These are phyloP conservation scores for Prionace glauca DNA, from an alignment of 2,797 vertebrate species.

Conservation along the genomic window DNA sequence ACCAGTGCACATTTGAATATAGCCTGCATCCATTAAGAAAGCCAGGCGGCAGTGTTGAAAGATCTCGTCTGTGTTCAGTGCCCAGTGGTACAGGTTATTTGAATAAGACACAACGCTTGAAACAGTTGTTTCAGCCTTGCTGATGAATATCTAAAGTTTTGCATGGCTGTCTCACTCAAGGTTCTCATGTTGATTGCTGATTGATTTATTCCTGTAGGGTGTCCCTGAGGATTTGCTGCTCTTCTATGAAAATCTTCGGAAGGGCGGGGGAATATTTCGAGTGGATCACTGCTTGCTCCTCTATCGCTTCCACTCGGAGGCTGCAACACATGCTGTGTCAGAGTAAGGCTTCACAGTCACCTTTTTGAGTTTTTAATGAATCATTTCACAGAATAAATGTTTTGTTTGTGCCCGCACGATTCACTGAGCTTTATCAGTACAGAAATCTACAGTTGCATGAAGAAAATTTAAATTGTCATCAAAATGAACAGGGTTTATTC, in stretches of 20 bases:
- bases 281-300: constrained; percentile 72
- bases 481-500: too few relatives aligned
- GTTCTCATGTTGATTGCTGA: neutral
- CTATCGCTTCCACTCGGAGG: constrained; percentile 78
- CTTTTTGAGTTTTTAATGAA: neutral
- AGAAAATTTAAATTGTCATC: neutral
- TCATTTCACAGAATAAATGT: neutral
- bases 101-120: neutral
- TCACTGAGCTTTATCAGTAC: neutral
- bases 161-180: neutral
- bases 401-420: too few relatives aligned
- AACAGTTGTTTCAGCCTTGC: neutral
- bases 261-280: constrained; percentile 62
- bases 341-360: constrained; percentile 63
- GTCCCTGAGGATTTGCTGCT: constrained; percentile 86
- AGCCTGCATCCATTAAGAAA: neutral
- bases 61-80: neutral
- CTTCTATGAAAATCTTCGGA: constrained; percentile 79
- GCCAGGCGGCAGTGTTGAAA: neutral
- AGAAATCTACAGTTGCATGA: neutral
- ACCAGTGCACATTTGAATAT: neutral
- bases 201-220: constrained; percentile 61
- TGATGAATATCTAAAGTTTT: neutral
- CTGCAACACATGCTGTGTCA: constrained; percentile 72
- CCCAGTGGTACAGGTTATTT: too few relatives aligned